These are phyloP conservation scores for Leptobrachium leishanense DNA, from an alignment of 2,113 vertebrate species.

Conservation along the genomic window DNA sequence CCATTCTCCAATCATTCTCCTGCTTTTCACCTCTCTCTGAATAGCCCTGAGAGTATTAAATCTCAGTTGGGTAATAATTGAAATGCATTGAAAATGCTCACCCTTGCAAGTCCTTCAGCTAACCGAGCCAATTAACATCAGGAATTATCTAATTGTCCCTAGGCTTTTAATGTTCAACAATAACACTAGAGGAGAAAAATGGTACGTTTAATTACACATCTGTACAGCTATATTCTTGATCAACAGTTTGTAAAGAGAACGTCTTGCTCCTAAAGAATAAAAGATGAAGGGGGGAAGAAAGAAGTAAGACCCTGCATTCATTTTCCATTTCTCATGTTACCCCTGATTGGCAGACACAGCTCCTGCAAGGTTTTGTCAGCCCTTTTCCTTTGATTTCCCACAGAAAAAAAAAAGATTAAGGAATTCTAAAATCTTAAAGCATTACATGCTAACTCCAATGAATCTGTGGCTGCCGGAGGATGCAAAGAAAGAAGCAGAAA, in stretches of 20 bases:
- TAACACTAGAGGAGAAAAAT: slow-evolving; percentile 48
- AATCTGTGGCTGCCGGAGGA: slow-evolving; percentile 8
- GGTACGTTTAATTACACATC: slow-evolving; percentile 50
- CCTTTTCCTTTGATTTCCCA: slow-evolving; percentile 22
- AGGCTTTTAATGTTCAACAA: slow-evolving; percentile 54
- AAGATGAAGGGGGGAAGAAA: background rate
- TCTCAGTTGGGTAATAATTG: slow-evolving; percentile 62
- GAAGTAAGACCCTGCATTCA: slow-evolving; percentile 14
- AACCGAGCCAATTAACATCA: slow-evolving; percentile 57
- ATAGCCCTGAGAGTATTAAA: slow-evolving; percentile 17
- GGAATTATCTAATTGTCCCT: slow-evolving; percentile 53
- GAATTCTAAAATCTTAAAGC: slow-evolving; percentile 29
- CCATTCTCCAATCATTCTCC: no score
- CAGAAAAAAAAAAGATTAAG: slow-evolving; percentile 17
- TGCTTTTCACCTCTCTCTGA: no score
- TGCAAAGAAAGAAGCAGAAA: background rate
- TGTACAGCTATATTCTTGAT: slow-evolving; percentile 24
- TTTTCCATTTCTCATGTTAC: slow-evolving; percentile 43
- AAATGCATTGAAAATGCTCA: slow-evolving; percentile 58
- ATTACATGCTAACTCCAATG: slow-evolving; percentile 13
- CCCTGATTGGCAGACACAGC: slow-evolving; percentile 21
- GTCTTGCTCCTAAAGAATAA: slow-evolving; percentile 42
- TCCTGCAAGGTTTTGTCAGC: slow-evolving; percentile 19
- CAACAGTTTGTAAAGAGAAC: slow-evolving; percentile 51
- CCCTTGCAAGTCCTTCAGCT: slow-evolving; percentile 60